Base-by-base conservation (phyloP, 1,140 invertebrate species). In the Epicauta chinensis region DNA sequence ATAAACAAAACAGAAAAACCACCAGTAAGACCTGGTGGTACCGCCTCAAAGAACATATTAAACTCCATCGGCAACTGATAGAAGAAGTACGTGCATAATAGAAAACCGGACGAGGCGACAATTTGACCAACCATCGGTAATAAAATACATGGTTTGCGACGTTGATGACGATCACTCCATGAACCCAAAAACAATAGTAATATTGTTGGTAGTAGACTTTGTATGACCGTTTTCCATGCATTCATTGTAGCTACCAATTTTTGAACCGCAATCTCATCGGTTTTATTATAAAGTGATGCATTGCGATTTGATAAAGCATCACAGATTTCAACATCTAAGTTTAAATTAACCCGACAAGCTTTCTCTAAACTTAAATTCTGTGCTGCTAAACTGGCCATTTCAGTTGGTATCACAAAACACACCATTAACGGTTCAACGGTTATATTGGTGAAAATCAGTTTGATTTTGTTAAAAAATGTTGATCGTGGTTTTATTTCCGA, bases 341-440 rank as follows among this genome's bases (percentile, higher is more conserved):
- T 67, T 1, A 80, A 71, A 65, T 83, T 82, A 0, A 84, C 78
- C 31, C 79, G 71, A 58, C 82, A 85, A 0, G 82, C 73, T 66
- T 81, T 81, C 55, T 81, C 79, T 48, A 81, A 67, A 62, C 77
- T 77, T 12, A 82, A 61, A 69, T 81, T 79, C 61, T 78, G 76
- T 16, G 73, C 71, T 1, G 76, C 76, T 16, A 79, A 51, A 56
- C 64, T 71, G 10, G 73, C 64, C 37, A 79, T 64, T 45, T 75
- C 74, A 29, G 73, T 73, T 2, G 77, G 72, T 48, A 79, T 69
- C 1, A 78, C 64, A 12, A 77, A 73, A 34, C 74, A 75, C 2
- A 75, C 67, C 10, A 80, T 55, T 11, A 79, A 66, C 1, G 78
- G 78, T 53, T 79, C 78, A 10, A 80, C 73, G 0, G 76, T 76